Evolutionary conservation across 2,888 invertebrate genomes (phyloP), one percentile per base, ranked within the genome.

Genomic region (Acanthosepion pharaonis): DNA sequence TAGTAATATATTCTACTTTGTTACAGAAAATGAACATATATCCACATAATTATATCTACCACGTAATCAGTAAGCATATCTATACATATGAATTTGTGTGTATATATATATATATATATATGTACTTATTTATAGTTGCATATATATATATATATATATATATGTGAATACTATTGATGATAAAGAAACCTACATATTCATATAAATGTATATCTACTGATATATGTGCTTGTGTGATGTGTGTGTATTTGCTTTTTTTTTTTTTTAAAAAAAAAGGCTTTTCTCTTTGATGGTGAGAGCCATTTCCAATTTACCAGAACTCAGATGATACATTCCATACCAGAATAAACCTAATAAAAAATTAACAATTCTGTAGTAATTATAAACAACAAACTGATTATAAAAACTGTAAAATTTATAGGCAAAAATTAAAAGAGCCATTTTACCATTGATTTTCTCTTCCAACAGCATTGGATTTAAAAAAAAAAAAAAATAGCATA

Each of bases 131-230:
- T 91, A 91, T n/a, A 91, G 23, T n/a, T 91, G 25, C n/a, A 91
- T 91, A 91, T n/a, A 48, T 91, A 91, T 91, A n/a, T 48, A n/a
- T n/a, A n/a, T n/a, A 91, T 91, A 91, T n/a, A 48, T 91, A 91
- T 91, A n/a, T 48, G 42, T 91, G 91, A n/a, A 48, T 91, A 25
- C 9, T 5, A 42, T 42, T 91, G 28, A 25, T 33, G 33, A 91
- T 91, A 91, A 25, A 91, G 33, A 91, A 25, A 91, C 23, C 4
- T 23, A 51, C 6, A 25, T 92, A 51, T 49, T 4, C 3, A 49
- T 25, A 49, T 23, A 18, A 25, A 48, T 0, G 49, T 48, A 92
- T 0, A 92, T 48, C 28, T 42, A 11, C 49, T 1, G 20, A 23
- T 23, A 28, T 48, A 48, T 49, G 23, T 9, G 9, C 3, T 20